Conservation (phyloP, 1,140 invertebrate species). For the Lucilia sericata region DNA sequence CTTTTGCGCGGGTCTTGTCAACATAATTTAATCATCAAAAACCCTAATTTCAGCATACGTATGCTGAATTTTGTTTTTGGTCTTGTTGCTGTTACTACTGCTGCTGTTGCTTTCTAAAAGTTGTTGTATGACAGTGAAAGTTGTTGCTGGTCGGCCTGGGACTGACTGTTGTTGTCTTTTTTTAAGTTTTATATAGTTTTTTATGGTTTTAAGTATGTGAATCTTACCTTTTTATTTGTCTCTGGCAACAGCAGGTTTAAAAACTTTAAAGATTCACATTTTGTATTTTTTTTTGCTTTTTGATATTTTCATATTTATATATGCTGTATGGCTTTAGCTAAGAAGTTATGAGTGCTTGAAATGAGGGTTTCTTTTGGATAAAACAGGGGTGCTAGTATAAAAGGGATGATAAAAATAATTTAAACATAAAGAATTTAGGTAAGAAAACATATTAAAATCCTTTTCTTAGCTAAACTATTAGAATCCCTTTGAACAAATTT, state of each 20-base stretch:
- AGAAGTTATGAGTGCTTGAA: no score
- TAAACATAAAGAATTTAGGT: no score
- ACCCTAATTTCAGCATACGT: neutral
- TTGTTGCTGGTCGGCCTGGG: neutral
- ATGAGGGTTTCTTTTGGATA: no score
- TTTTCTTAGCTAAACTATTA: no score
- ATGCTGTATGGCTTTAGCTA: neutral
- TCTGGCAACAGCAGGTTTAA: conserved; percentile 6
- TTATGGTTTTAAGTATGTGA: conserved; percentile 5
- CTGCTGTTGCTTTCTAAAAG: neutral
- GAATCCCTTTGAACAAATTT: no score
- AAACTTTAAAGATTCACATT: neutral
- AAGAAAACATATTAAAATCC: no score
- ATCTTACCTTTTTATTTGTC: conserved; percentile 20
- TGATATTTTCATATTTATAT: neutral
- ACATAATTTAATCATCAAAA: conserved; percentile 62
- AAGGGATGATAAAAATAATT: no score
- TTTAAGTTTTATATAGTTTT: neutral
- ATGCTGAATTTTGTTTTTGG: neutral
- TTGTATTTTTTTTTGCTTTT: neutral
- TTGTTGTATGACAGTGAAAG: neutral
- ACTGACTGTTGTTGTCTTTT: neutral
- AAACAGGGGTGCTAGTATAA: no score
- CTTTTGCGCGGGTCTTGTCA: conserved; percentile 54
- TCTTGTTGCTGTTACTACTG: neutral